Base-by-base conservation (phyloP, 92 coral and sea anemone genomes). In the Heliopora coerulea region DNA sequence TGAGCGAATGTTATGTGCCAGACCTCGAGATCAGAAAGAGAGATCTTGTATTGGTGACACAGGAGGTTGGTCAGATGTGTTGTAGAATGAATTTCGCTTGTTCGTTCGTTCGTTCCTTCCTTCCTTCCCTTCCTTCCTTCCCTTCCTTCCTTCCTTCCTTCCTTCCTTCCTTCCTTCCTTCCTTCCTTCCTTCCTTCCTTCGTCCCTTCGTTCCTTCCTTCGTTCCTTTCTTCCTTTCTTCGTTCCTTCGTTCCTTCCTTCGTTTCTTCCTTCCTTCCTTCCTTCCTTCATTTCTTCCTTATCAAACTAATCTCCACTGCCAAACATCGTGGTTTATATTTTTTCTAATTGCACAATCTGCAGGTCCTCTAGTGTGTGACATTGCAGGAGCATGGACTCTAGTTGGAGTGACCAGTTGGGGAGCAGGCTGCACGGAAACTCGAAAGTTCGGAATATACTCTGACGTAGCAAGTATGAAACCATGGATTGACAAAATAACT, bases 381-480 rank as follows among this genome's bases (percentile, higher is more conserved):
- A 82, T 79, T 62, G 84, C 78, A 50, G 92, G 89, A 29, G 81
- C 59, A 18, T 89, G 92, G 96, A 84, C 86, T 72, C 81, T 92
- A 14, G 84, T 85, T 14, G 97, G 97, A 2, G 86, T 82, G 6
- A 92, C 97, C 18, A 92, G 90, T 83, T 92, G 97, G 97, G 97
- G 96, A 4, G 73, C 85, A 46, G 78, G 89, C 72, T 92, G 97
- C 48, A 91, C 91, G 3, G 57, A 54, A 30, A 96, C 97, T 42
- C 56, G 60, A 27, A 87, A 78, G 74, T 79, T 83, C 57, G 97
- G 97, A 19, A 67, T 92, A 32, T 92, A 92, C 49, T 91, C 79
- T n/a, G 80, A 84, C 49, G 87, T 92, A 42, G 65, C 65, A 20
- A 54, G 34, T 18, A 84, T 89, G 23, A 85, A 78, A 54, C 82